Percentiles rank a stretch among this genome's conserved stretches.
Evolutionary conservation across 2,888 invertebrate species (phyloP).

Genomic region (Napeogenes inachia): DNA sequence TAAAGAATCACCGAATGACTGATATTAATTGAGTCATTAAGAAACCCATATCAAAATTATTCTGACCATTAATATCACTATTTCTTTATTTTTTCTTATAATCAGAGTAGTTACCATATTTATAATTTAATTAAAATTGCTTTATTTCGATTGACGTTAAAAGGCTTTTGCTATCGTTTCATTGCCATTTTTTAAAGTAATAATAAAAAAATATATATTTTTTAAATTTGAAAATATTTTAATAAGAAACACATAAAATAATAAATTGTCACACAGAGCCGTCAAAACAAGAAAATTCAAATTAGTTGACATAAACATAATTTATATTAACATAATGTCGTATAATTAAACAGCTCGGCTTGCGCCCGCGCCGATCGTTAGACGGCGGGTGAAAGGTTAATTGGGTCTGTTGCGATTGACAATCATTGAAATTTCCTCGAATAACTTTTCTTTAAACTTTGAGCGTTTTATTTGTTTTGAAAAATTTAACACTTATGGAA

Average conservation of each 20-base stretch:
- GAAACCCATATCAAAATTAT: not conserved
- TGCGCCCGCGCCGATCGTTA: not conserved
- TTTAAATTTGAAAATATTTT: too few relatives aligned
- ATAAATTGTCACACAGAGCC: too few relatives aligned
- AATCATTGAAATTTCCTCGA: not conserved
- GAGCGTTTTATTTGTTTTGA: too few relatives aligned
- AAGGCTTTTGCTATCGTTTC: too few relatives aligned
- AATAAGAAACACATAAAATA: too few relatives aligned
- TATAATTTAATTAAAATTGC: not conserved
- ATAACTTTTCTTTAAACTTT: too few relatives aligned
- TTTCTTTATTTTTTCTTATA: not conserved
- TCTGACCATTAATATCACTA: not conserved
- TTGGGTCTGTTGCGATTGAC: not conserved
- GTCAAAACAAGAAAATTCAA: too few relatives aligned
- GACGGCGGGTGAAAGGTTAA: constrained; percentile 2
- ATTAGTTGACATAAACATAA: too few relatives aligned
- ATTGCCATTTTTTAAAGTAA: too few relatives aligned
- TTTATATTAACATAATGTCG: not conserved
- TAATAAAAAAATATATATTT: too few relatives aligned
- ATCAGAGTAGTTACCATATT: not conserved
- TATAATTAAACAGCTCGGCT: not conserved
- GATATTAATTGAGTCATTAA: constrained; percentile 1
- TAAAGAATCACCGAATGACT: not conserved
- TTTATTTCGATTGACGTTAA: not conserved
- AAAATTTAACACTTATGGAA: too few relatives aligned